Conservation (phyloP, 2,113 vertebrate genomes). For the Canis aureus region DNA sequence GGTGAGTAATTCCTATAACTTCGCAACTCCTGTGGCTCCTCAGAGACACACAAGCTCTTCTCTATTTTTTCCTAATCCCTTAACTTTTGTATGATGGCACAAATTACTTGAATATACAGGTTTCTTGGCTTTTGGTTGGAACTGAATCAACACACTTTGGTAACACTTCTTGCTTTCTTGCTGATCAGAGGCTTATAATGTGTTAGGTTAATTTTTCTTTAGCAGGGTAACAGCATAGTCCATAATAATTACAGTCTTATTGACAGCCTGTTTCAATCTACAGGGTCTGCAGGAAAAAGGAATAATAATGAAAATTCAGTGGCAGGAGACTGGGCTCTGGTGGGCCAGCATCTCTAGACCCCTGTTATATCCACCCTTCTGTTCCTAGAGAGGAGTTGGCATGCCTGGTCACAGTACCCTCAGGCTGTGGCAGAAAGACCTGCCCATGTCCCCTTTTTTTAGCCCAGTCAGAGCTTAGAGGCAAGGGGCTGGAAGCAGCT, state of each 20-base stretch:
- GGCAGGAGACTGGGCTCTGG: background rate
- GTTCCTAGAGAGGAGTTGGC: background rate
- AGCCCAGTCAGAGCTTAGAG: background rate
- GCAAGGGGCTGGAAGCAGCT: background rate
- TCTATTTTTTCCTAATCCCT: background rate
- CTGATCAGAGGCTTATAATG: background rate
- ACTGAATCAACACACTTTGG: background rate
- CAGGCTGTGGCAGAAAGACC: background rate
- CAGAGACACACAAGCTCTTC: background rate
- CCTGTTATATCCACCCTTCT: background rate
- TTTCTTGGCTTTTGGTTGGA: conserved; percentile 30
- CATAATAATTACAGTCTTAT: background rate
- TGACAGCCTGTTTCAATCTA: background rate
- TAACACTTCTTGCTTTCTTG: conserved; percentile 54
- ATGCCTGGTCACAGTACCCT: background rate
- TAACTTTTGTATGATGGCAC: background rate
- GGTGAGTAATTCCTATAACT: conserved; percentile 33
- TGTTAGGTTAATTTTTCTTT: conserved; percentile 39
- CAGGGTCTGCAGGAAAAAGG: background rate
- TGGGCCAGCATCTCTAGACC: background rate
- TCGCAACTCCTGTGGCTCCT: background rate
- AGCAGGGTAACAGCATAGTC: background rate
- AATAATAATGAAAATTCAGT: conserved; percentile 4
- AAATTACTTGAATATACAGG: conserved; percentile 9
- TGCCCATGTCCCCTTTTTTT: background rate